Conservation (phyloP, 2,797 vertebrate species). For the Coilia nasus region DNA sequence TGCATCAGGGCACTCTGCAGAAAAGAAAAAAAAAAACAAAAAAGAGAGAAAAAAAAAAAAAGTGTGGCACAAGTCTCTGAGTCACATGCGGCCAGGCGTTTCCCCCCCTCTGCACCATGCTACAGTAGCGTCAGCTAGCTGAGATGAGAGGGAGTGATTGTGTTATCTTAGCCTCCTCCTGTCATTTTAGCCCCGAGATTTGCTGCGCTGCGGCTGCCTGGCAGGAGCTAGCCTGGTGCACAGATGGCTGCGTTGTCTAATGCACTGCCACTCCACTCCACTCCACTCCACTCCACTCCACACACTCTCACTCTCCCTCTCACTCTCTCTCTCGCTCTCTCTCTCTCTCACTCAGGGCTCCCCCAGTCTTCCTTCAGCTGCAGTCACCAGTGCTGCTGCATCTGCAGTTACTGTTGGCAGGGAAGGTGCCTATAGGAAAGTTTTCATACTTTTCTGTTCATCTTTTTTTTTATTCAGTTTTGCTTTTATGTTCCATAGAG, state of each 20-base stretch:
- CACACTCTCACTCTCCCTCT: too few species aligned
- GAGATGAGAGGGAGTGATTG: constrained; percentile 49
- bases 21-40: not conserved
- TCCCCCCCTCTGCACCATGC: not conserved
- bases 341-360: too few species aligned
- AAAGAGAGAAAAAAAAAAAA: not conserved
- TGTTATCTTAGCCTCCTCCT: constrained; percentile 18
- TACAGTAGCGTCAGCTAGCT: too few species aligned
- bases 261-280: not conserved
- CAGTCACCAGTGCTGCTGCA: too few species aligned
- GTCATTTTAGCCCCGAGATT: constrained; percentile 40
- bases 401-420: too few species aligned
- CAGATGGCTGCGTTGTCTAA: constrained; percentile 42
- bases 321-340: too few species aligned
- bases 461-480: too few species aligned
- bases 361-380: too few species aligned
- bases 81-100: not conserved
- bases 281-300: too few species aligned
- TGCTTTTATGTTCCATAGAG: not conserved
- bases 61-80: not conserved
- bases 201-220: constrained; percentile 22
- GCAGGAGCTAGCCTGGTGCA: constrained; percentile 35
- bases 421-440: too few species aligned
- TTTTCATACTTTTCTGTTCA: too few species aligned
- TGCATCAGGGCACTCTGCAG: not conserved